phyloP scores from a whole-genome alignment of 2,888 invertebrate species.

The Stenotaenia linearis region DNA sequence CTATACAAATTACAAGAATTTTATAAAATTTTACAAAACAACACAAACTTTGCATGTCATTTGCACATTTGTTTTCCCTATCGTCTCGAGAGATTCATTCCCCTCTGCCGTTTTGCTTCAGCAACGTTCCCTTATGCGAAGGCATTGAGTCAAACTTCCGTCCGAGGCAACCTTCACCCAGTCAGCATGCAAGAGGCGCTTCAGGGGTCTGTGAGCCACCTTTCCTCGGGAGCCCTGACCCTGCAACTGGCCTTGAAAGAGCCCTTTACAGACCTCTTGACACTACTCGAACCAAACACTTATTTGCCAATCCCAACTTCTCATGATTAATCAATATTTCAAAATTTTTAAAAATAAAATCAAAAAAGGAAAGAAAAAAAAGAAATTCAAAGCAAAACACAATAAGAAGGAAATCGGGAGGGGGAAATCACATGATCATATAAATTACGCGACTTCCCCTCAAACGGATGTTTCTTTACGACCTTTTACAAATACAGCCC shows the following conservation, averaged over 20 bases:
- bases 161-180: constrained; percentile 4
- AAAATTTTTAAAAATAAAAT: too few relatives aligned
- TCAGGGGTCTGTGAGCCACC: constrained; percentile 8
- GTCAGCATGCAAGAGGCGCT: background rate
- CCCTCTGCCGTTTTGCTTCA: constrained; percentile 33
- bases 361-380: too few relatives aligned
- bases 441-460: constrained; percentile 15
- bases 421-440: background rate
- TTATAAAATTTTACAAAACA: too few relatives aligned
- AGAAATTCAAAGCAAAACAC: background rate
- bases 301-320: background rate
- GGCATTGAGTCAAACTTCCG: background rate
- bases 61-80: too few relatives aligned
- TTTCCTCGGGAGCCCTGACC: constrained; percentile 8
- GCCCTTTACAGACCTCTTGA: background rate
- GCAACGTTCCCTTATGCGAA: background rate
- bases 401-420: background rate
- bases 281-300: background rate
- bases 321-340: too few relatives aligned
- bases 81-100: too few relatives aligned
- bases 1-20: too few relatives aligned
- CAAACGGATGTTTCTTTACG: constrained; percentile 1
- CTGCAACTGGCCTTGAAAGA: background rate
- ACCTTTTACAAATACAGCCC: background rate
- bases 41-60: too few relatives aligned